Conservation (phyloP, 2,888 invertebrate genomes). For the Onchidella celtica region DNA sequence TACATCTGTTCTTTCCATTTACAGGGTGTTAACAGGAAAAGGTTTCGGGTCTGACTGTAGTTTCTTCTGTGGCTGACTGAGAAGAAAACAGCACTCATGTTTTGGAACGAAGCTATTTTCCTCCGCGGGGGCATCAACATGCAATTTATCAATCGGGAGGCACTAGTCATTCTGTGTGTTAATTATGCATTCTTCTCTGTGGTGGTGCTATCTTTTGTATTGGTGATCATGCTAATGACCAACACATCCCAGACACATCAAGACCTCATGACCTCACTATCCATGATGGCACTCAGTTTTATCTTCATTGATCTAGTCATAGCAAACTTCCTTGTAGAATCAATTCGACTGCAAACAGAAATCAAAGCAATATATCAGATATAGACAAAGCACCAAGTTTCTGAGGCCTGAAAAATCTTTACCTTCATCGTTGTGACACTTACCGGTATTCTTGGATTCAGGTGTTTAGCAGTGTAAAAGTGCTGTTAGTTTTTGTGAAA, state of each 20-base stretch:
- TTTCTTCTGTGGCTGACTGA: too few species aligned
- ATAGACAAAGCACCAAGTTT: background rate
- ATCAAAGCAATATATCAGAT: conserved; percentile 55
- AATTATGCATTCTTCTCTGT: conserved; percentile 77
- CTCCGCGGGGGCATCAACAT: conserved; percentile 43
- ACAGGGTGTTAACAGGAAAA: too few species aligned
- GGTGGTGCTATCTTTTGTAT: conserved; percentile 62
- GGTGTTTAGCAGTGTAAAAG: background rate
- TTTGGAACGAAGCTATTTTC: conserved; percentile 46
- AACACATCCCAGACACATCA: conserved; percentile 61
- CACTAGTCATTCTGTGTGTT: conserved; percentile 73
- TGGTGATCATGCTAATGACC: conserved; percentile 70
- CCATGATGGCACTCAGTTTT: conserved; percentile 73
- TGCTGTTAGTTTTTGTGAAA: background rate
- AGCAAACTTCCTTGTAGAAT: conserved; percentile 75
- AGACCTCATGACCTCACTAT: conserved; percentile 60
- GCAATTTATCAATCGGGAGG: conserved; percentile 66
- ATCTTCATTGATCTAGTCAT: conserved; percentile 73
- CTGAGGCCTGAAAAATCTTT: too few species aligned
- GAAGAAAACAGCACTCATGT: conserved; percentile 40
- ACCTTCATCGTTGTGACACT: background rate
- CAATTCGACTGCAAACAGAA: conserved; percentile 73
- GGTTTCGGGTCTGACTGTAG: too few species aligned
- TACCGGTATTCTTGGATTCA: background rate
- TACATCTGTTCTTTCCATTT: too few species aligned